Base-by-base conservation (phyloP, 2,888 invertebrate species). In the Biston stratarius region DNA sequence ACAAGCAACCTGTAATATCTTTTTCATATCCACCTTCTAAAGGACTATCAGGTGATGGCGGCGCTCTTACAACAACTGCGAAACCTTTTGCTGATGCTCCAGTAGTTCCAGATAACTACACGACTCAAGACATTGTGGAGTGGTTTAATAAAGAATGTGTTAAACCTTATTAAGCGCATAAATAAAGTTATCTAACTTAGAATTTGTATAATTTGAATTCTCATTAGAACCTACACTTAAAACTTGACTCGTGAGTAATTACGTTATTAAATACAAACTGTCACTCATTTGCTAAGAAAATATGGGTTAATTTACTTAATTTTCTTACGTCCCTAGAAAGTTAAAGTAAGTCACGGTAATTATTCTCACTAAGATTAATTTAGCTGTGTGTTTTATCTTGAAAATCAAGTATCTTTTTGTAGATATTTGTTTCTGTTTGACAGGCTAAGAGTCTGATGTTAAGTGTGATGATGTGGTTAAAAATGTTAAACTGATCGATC, bases 1-100 rank as follows among this genome's bases (percentile, higher is more conserved):
- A 75, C 67, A 71, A 75, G 53, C 72, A 76, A 56, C 75, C 77
- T 5, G 15, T 64, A 0, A 52, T 61, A 8, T 67, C 77, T 0
- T 77, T 80, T 56, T 74, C 76, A 0, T 84, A 84, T 55, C 83
- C 83, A 5, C 65, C 76, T 10, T 78, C 80, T 7, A 70, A 74
- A 10, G 82, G 83, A 34, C 71, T 83, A 6, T 84, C 84, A 8
- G 84, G 83, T 14, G 72, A 73, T 14, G 59, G 68, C 12, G 64
- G 75, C 11, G 63, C 63, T 0, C n/a, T 49, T 10, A 52, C 62
- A 8, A 69, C 74, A 6, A 63, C 64, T 34, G 79, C 48, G 9
- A 70, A 81, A 48, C 81, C 79, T 0, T 83, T 82, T 44, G 66
- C 63, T 24, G 77, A 78, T 69, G 82, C 76, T 33, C 75, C 77